phyloP scores from a whole-genome alignment of 2,797 vertebrate species.

The Pseudochirops corinnae region DNA sequence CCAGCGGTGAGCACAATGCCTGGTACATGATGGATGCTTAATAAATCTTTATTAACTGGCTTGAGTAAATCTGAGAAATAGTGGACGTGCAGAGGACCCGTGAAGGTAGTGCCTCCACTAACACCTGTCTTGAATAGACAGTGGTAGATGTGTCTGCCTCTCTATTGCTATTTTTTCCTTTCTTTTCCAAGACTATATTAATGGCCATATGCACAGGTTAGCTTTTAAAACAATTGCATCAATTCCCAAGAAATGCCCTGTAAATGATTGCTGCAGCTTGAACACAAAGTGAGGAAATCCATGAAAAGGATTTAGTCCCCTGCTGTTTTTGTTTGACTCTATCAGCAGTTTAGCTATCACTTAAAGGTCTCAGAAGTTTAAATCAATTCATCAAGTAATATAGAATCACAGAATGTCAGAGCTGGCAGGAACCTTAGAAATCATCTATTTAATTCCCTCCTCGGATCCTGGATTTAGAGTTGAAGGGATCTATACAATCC shows the following conservation, averaged over 20 bases:
- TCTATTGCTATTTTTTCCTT: background rate
- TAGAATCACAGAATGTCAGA: background rate
- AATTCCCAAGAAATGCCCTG: background rate
- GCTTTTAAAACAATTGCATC: background rate
- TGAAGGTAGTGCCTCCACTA: background rate
- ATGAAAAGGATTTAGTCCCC: background rate
- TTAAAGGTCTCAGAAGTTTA: background rate
- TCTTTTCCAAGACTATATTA: background rate
- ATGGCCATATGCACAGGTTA: background rate
- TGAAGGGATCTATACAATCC: background rate
- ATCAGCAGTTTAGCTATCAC: background rate
- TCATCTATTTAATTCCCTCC: background rate
- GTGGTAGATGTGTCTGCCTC: background rate
- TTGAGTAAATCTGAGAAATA: background rate
- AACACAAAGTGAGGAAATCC: background rate
- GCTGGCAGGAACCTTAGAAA: background rate
- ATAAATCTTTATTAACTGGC: background rate
- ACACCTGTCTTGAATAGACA: background rate
- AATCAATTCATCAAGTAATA: background rate
- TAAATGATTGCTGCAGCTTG: background rate
- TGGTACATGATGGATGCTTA: background rate
- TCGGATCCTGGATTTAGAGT: background rate
- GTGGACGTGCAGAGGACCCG: background rate
- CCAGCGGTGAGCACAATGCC: background rate
- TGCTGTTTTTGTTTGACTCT: background rate